Evolutionary conservation across 2,888 invertebrate species (phyloP).

Genomic region (Xanthia icteritia): DNA sequence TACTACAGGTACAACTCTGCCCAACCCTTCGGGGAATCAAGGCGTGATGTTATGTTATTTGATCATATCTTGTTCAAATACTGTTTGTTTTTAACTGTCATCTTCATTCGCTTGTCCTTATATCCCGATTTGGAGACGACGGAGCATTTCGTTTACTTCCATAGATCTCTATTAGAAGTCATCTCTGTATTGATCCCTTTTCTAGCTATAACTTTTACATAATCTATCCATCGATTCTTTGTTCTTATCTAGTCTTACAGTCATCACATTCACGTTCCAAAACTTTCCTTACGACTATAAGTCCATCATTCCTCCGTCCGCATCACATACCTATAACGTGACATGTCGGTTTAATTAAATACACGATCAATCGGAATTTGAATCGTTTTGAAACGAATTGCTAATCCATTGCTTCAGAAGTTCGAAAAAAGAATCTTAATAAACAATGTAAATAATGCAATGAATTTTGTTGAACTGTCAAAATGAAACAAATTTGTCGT

Average conservation of each 20-base stretch:
- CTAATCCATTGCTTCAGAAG: too few species aligned
- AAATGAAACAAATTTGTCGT: too few species aligned
- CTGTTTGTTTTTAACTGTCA: background rate
- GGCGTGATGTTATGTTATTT: background rate
- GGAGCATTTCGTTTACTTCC: background rate
- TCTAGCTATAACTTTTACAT: background rate
- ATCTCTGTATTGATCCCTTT: background rate
- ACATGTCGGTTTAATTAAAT: too few species aligned
- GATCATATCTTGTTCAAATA: constrained; percentile 8
- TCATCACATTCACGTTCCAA: background rate
- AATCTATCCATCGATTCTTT: background rate
- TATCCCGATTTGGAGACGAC: background rate
- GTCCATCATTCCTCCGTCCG: background rate
- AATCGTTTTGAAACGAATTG: too few species aligned
- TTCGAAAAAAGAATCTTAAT: too few species aligned
- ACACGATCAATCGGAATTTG: too few species aligned
- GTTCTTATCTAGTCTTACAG: background rate
- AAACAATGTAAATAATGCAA: too few species aligned
- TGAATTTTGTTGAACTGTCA: too few species aligned
- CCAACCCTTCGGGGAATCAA: too few species aligned
- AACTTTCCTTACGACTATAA: background rate
- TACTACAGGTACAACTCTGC: too few species aligned
- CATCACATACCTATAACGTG: too few species aligned
- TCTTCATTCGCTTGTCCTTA: background rate
- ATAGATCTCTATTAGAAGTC: background rate